Evolutionary conservation across 2,888 invertebrate genomes (phyloP).

Genomic region (Andrena chrysosceles): DNA sequence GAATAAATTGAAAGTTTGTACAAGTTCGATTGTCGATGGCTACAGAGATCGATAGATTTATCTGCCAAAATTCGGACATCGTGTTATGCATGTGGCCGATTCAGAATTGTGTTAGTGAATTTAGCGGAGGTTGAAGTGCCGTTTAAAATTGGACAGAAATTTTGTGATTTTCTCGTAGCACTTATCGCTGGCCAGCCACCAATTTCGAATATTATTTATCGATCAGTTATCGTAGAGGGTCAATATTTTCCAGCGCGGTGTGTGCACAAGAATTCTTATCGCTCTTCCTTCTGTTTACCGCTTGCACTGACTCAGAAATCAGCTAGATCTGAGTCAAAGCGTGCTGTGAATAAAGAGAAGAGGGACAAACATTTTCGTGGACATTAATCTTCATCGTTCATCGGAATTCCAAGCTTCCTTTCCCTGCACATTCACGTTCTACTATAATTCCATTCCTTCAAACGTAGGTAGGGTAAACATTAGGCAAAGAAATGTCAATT

Average conservation of each 20-base stretch:
- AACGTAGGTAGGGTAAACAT: no score
- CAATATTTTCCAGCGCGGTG: slow-evolving; percentile 3
- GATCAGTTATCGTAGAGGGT: not conserved
- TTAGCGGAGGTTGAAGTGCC: not conserved
- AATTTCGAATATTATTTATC: slow-evolving; percentile 12
- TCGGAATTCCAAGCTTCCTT: not conserved
- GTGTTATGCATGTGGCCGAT: no score
- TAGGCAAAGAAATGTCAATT: no score
- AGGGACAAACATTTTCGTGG: not conserved
- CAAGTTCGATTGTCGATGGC: not conserved
- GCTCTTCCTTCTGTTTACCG: not conserved
- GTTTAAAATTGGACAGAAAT: not conserved
- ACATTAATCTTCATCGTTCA: not conserved
- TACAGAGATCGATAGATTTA: no score
- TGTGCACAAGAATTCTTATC: slow-evolving; percentile 10
- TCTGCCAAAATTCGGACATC: no score
- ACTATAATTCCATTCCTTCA: no score
- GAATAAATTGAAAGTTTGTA: not conserved
- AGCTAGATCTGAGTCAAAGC: not conserved
- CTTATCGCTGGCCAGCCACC: not conserved
- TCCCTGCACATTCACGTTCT: no score
- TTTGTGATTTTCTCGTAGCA: no score
- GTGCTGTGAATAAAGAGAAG: not conserved
- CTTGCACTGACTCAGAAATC: slow-evolving; percentile 17
- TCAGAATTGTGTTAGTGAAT: no score